phyloP scores from a whole-genome alignment of 2,888 invertebrate genomes.

The Dermolepida albohirtum region DNA sequence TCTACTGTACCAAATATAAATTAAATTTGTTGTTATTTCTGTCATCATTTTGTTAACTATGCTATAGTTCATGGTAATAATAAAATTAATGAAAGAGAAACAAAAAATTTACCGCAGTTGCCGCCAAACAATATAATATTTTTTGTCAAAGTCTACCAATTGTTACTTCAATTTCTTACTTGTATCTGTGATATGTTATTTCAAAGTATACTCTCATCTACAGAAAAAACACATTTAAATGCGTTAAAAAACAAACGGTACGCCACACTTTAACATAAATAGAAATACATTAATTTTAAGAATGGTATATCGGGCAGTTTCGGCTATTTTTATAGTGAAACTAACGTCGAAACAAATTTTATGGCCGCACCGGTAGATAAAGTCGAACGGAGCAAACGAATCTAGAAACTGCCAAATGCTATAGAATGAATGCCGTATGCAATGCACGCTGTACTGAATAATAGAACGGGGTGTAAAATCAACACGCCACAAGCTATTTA shows the following conservation, averaged over 20 bases:
- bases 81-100: no score
- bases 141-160: no score
- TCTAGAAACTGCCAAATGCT: constrained; percentile 19
- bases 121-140: no score
- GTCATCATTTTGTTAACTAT: no score
- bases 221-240: neutral
- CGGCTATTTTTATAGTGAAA: constrained; percentile 25
- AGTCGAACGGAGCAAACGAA: neutral
- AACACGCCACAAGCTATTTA: constrained; percentile 38
- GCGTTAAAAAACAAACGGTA: constrained; percentile 6
- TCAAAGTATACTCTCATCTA: no score
- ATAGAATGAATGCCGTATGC: constrained; percentile 24
- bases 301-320: constrained; percentile 5
- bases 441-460: constrained; percentile 30
- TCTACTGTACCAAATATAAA: no score
- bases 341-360: constrained; percentile 32
- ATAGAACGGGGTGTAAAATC: constrained; percentile 39
- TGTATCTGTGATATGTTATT: no score
- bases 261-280: constrained; percentile 18
- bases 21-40: no score
- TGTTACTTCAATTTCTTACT: no score
- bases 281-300: constrained; percentile 35
- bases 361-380: constrained; percentile 18
- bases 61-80: no score
- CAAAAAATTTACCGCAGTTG: no score